A percentile compares a stretch with the other conserved stretches of the same genome.
phyloP scores from a whole-genome alignment of 2,797 vertebrate species.

The Manis javanica region DNA sequence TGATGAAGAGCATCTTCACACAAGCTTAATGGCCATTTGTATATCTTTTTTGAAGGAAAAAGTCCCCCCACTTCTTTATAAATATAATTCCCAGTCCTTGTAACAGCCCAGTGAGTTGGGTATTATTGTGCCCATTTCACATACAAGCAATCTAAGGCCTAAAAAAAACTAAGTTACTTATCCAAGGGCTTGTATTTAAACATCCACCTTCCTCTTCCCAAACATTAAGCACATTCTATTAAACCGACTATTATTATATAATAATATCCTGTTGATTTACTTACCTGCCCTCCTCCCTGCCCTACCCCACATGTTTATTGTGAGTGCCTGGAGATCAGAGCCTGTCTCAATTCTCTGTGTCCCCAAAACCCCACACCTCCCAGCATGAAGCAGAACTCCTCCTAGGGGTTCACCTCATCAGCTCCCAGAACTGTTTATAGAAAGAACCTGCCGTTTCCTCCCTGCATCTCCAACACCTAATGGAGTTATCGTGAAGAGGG shows the following conservation, averaged over 20 bases:
- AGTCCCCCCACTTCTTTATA: too few relatives aligned
- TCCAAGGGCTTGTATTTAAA: too few relatives aligned
- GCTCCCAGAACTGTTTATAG: background rate
- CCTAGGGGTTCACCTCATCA: background rate
- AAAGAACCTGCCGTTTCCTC: background rate
- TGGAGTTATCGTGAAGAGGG: conserved; percentile 43
- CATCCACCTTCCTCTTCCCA: background rate
- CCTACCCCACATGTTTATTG: background rate
- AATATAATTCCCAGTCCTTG: too few relatives aligned
- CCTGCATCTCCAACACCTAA: background rate
- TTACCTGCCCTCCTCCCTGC: background rate
- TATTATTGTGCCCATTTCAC: too few relatives aligned
- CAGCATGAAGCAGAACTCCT: background rate
- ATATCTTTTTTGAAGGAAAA: too few relatives aligned
- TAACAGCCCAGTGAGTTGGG: too few relatives aligned
- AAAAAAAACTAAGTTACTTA: too few relatives aligned
- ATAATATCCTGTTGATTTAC: background rate
- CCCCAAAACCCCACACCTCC: background rate
- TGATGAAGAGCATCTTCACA: too few relatives aligned
- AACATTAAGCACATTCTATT: background rate
- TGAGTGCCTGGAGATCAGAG: background rate
- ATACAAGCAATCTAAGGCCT: too few relatives aligned
- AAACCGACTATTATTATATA: rapidly evolving
- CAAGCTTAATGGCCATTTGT: too few relatives aligned
- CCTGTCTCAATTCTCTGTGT: background rate